Evolutionary conservation across 2,113 vertebrate genomes (phyloP).

Genomic region (Zootoca vivipara): DNA sequence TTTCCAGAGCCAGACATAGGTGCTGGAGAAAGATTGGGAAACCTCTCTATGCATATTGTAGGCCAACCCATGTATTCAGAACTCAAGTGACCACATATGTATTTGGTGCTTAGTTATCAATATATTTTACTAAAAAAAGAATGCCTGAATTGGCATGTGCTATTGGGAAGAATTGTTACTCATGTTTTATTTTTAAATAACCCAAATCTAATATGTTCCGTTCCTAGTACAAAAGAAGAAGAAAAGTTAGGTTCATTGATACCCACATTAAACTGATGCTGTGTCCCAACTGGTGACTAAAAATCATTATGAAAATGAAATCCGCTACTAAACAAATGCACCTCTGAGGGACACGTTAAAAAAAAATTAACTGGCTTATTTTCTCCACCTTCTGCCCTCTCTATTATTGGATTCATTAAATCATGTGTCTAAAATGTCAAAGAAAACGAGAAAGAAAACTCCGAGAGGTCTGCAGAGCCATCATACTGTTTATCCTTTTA

Average conservation of each 20-base stretch:
- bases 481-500: neutral
- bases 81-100: neutral
- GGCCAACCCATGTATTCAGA: neutral
- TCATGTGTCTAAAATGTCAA: neutral
- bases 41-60: neutral
- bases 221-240: neutral
- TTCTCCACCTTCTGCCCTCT: neutral
- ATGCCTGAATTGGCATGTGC: neutral
- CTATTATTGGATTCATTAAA: slow-evolving; percentile 10
- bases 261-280: neutral
- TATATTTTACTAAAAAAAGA: neutral
- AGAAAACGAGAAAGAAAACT: neutral
- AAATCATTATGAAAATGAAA: neutral
- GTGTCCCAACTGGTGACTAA: neutral
- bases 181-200: neutral
- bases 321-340: neutral
- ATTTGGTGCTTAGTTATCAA: neutral
- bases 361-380: neutral
- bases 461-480: neutral
- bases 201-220: neutral
- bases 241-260: neutral
- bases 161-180: neutral
- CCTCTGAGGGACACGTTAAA: neutral
- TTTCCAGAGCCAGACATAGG: neutral
- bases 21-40: neutral